phyloP scores from a whole-genome alignment of 2,113 vertebrate species.

The Neolamprologus caudopunctatus region DNA sequence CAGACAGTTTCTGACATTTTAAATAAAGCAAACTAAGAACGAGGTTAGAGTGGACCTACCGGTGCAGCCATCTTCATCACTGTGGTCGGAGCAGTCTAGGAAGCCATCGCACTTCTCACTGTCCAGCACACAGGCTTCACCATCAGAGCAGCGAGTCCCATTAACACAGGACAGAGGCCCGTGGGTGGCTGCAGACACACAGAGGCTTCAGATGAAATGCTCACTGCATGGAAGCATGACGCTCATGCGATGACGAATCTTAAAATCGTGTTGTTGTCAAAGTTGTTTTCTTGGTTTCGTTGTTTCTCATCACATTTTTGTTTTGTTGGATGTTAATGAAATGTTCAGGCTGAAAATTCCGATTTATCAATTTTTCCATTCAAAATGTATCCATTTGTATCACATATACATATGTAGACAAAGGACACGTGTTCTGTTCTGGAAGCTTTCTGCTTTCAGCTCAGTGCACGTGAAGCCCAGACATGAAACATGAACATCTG shows the following conservation, averaged over 20 bases:
- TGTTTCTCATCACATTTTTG: not conserved
- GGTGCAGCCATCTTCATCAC: conserved; percentile 86
- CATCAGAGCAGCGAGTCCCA: conserved; percentile 80
- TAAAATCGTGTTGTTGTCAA: not conserved
- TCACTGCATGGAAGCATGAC: not conserved
- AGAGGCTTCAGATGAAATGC: not conserved
- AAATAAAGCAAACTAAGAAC: not conserved
- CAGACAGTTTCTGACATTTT: not conserved
- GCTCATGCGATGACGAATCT: not conserved
- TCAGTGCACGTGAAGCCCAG: not conserved
- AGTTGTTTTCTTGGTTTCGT: not conserved
- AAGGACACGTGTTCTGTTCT: not conserved
- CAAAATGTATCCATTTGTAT: not conserved
- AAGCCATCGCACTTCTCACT: conserved; percentile 86
- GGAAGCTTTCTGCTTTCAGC: not conserved
- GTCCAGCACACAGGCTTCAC: conserved; percentile 79
- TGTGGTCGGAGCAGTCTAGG: conserved; percentile 90
- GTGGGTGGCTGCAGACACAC: conserved; percentile 74
- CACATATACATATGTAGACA: not conserved
- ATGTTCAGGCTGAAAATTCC: not conserved
- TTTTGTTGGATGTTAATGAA: not conserved
- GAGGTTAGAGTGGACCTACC: conserved; percentile 57
- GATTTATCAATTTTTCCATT: not conserved
- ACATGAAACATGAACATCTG: not conserved
- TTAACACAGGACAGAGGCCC: conserved; percentile 76